Base-by-base conservation (phyloP, 2,113 vertebrate species). In the Pollachius pollachius region DNA sequence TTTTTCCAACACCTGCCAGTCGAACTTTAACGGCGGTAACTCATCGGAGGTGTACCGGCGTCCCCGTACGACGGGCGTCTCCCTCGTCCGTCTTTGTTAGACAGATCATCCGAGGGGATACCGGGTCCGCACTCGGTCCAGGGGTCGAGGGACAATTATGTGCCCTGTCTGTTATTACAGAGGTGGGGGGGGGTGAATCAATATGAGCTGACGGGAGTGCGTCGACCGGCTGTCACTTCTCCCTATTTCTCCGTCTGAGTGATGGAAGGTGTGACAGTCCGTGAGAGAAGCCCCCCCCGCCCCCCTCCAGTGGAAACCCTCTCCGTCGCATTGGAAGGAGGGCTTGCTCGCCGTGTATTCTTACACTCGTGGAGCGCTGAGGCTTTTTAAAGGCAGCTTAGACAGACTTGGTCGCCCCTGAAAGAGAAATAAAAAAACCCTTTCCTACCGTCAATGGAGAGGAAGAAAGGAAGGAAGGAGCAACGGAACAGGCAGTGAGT, bases 181-280 rank as follows among this genome's bases (percentile, higher is more conserved):
- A 1, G 30, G 30, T 2, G 4, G 30, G 30, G 30, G 30, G 30
- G 30, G 4, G 62, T 77, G 78, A 87, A 85, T 88, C 83, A 34
- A 34, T 81, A 85, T 84, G 72, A 85, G 76, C 73, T 84, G 85
- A 88, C 76, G 54, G 41, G 79, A 87, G 83, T 79, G 83, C 85
- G 81, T 89, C 87, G 81, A 83, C 82, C 77, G 80, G 75, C 68
- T 84, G 77, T 86, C 85, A 80, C 82, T 78, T 83, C 74, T 77
- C 48, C 34, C 27, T 73, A 77, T 65, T 68, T 48, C 15, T n/a
- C 70, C 72, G 69, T 19, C 58, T 83, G 74, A 85, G 84, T 85
- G 82, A 89, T 86, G 77, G 85, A 79, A 81, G 34, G 37, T 73
- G 71, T 84, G 84, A 80, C 79, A 84, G 30, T 56, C 64, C 72